Evolutionary conservation across 2,113 vertebrate species (phyloP), one percentile per base, ranked within the genome.

Genomic region (Neomonachus schauinslandi): DNA sequence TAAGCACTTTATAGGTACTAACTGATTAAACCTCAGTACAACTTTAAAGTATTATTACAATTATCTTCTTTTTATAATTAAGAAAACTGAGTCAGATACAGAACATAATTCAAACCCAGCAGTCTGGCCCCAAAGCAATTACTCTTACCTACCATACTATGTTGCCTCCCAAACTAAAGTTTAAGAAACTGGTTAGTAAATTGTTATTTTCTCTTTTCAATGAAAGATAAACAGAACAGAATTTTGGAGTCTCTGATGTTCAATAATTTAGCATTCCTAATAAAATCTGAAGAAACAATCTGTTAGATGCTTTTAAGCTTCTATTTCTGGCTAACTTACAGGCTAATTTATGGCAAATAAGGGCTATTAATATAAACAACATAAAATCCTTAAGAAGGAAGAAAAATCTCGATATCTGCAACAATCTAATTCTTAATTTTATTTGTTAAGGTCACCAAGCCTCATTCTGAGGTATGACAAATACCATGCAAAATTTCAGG

Each of bases 181-280:
- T 76, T 76, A 84, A 91, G 16, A 63, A 84, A 67, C 6, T 22
- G 11, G 11, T 61, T 84, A 93, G 36, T 12, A 92, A 96, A 92
- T 51, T 36, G 49, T n/a, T 65, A 71, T 91, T 95, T 91, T 72
- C 49, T 92, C 84, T 96, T 19, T 67, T 95, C 72, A 76, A 33
- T 89, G n/a, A 91, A 91, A 83, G 12, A 89, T 51, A 55, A 84
- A 84, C 8, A 69, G 36, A 80, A 91, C 1, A 84, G 22, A 91
- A 93, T 36, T 94, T 89, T 80, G 3, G 33, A 69, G 28, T 61
- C 77, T 36, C 51, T 21, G 19, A 7, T 81, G 42, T 57, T 84
- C n/a, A 80, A 28, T n/a, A 91, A 89, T 39, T 94, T 28, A 76
- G 21, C 31, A 92, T 28, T 88, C 33, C 21, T 95, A 90, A 86